Conservation (phyloP, 64 coral and sea anemone species). For the Montipora capricornis region DNA sequence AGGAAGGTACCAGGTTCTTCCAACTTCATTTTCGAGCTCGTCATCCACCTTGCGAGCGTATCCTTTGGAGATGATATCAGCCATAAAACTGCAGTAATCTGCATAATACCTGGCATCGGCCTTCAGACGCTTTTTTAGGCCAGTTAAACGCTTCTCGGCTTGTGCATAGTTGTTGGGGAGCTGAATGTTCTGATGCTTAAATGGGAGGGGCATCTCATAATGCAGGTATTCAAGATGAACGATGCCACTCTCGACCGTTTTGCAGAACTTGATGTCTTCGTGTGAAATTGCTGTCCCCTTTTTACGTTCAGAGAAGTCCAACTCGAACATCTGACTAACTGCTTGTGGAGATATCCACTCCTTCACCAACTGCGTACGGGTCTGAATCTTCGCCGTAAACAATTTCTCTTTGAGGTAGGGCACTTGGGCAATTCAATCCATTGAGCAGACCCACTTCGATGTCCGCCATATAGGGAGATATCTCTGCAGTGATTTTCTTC, state of each 20-base stretch:
- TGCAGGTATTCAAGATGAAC: conserved; percentile 26
- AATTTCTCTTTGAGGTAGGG: conserved; percentile 59
- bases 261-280: too few species aligned
- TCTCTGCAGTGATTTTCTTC: not conserved
- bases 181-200: too few species aligned
- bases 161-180: too few species aligned
- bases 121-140: too few species aligned
- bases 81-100: conserved; percentile 61
- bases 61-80: conserved; percentile 25
- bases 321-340: too few species aligned
- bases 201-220: conserved; percentile 62
- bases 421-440: conserved; percentile 76
- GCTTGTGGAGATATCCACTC: conserved; percentile 12
- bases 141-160: too few species aligned
- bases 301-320: too few species aligned
- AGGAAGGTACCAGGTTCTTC: too few species aligned
- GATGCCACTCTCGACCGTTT: too few species aligned
- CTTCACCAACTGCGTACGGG: not conserved
- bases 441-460: conserved; percentile 75
- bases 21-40: too few species aligned
- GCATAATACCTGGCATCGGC: not conserved
- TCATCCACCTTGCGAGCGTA: too few species aligned
- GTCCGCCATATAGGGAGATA: conserved; percentile 63
- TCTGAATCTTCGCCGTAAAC: conserved; percentile 34
- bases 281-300: too few species aligned